These are phyloP conservation scores for Lonchura striata DNA, from an alignment of 2,113 vertebrate species.

Conservation along the genomic window DNA sequence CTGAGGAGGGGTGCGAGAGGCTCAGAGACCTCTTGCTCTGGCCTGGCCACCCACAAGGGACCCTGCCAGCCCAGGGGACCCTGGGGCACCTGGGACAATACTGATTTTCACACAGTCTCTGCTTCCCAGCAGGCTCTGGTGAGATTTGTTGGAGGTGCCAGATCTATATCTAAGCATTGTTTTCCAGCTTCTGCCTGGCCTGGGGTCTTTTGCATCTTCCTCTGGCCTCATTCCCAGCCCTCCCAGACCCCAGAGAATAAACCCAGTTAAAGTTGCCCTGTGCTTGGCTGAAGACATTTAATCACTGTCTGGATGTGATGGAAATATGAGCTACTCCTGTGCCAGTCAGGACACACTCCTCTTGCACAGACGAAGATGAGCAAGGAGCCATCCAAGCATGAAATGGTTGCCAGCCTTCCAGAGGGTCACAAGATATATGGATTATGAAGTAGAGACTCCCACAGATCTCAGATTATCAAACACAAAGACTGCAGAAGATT, in stretches of 20 bases:
- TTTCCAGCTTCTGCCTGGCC: not conserved
- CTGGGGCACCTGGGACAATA: fast-evolving
- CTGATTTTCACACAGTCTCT: not conserved
- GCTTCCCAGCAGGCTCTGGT: not conserved
- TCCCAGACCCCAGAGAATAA: not conserved
- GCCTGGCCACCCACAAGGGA: not conserved
- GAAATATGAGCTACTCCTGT: conserved; percentile 34
- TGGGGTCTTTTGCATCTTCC: not conserved
- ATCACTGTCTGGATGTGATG: not conserved
- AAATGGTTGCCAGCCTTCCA: conserved; percentile 68
- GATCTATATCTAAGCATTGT: not conserved
- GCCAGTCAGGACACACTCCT: conserved; percentile 49
- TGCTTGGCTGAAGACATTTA: conserved; percentile 15
- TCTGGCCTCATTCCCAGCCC: not conserved
- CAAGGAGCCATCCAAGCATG: conserved; percentile 49
- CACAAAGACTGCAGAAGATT: conserved; percentile 25
- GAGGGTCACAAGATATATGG: conserved; percentile 68
- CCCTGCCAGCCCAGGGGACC: not conserved
- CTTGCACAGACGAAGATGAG: conserved; percentile 17
- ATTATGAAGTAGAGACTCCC: conserved; percentile 59
- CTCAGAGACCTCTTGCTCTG: not conserved
- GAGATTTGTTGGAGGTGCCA: not conserved
- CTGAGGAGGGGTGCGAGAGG: not conserved
- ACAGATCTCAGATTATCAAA: conserved; percentile 47
- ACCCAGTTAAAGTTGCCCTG: not conserved